A percentile compares a stretch with the other conserved stretches of the same genome.
Conservation (phyloP, 2,113 vertebrate genomes). For the Cyphomyrus plagiostoma region DNA sequence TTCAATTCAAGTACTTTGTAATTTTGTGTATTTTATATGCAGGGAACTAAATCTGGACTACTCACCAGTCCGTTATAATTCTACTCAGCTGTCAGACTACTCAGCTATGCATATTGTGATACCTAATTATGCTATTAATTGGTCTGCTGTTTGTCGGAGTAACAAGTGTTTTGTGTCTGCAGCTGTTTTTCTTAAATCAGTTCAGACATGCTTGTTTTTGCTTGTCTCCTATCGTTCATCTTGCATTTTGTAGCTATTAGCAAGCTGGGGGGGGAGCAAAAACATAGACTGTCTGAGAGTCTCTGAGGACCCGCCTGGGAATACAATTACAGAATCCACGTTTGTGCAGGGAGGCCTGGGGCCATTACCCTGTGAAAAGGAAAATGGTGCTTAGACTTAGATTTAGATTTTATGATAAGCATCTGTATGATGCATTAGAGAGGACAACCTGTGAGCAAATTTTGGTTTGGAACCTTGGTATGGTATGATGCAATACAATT, state of each 20-base stretch:
- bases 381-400: not conserved
- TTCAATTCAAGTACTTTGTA: not conserved
- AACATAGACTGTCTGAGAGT: not conserved
- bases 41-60: not conserved
- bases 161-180: not conserved
- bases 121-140: not conserved
- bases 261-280: not conserved
- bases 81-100: not conserved
- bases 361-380: not conserved
- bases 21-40: not conserved
- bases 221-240: not conserved
- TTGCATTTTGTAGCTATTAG: not conserved
- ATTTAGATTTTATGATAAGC: not conserved
- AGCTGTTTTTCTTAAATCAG: not conserved
- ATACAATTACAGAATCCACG: not conserved
- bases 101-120: not conserved
- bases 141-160: not conserved
- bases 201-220: not conserved
- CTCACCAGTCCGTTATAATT: not conserved
- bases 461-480: not conserved
- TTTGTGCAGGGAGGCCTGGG: not conserved
- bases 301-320: not conserved
- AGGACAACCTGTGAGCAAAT: not conserved
- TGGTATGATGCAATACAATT: not conserved
- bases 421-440: not conserved